phyloP scores from a whole-genome alignment of 1,140 invertebrate species.

The Ceratosolen fusciceps region DNA sequence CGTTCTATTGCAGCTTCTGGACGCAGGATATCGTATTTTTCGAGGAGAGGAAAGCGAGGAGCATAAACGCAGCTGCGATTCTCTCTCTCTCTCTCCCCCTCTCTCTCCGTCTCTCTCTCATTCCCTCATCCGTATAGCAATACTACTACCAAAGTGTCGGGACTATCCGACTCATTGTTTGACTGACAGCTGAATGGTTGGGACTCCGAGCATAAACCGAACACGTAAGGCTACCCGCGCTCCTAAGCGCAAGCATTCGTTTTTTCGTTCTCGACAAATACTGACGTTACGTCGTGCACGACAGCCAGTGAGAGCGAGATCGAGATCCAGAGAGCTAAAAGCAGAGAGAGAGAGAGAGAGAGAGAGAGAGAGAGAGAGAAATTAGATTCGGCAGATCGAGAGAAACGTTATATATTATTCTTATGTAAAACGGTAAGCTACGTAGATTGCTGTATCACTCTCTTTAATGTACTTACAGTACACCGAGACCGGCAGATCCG shows the following conservation, averaged over 20 bases:
- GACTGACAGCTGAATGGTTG: constrained; percentile 58
- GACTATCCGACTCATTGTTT: constrained; percentile 49
- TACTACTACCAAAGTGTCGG: constrained; percentile 44
- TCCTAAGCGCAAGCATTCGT: background rate
- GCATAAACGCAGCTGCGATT: constrained; percentile 41
- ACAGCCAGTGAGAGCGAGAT: background rate
- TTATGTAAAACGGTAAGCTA: background rate
- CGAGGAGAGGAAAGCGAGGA: constrained; percentile 14
- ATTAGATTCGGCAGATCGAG: constrained; percentile 33
- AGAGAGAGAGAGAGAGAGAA: background rate
- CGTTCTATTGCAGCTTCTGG: background rate
- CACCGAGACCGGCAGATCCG: too few relatives aligned
- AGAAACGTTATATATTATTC: constrained; percentile 3
- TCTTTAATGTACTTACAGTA: too few relatives aligned
- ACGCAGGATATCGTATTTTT: constrained; percentile 53
- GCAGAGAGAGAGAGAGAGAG: background rate
- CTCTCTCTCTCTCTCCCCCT: constrained; percentile 22
- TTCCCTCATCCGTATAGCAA: constrained; percentile 6
- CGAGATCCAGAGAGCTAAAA: background rate
- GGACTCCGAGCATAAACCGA: constrained; percentile 16
- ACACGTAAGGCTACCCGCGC: constrained; percentile 27
- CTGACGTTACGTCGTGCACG: constrained; percentile 6
- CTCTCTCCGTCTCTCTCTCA: constrained; percentile 8
- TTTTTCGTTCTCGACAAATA: constrained; percentile 33
- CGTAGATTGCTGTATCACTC: background rate